A percentile compares a stretch with the other conserved stretches of the same genome.
These are phyloP conservation scores for Rhagologus leucostigma DNA, from an alignment of 2,113 vertebrate genomes.

Conservation along the genomic window DNA sequence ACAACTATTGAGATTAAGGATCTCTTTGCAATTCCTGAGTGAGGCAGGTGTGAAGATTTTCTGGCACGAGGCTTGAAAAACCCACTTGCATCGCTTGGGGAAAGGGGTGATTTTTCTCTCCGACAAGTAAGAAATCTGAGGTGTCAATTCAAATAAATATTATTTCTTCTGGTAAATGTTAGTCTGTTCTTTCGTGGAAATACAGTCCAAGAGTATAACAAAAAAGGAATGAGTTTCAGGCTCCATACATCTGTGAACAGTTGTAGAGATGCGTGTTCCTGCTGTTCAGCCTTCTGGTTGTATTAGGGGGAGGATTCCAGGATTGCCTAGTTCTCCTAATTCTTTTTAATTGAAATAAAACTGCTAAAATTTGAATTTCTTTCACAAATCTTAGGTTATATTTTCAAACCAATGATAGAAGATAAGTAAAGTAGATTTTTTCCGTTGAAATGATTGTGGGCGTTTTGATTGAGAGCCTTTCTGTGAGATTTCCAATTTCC, in stretches of 20 bases:
- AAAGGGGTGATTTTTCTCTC: background rate
- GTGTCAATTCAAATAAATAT: background rate
- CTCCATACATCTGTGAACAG: background rate
- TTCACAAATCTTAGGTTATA: background rate
- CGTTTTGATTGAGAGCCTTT: background rate
- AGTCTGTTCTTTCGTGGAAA: background rate
- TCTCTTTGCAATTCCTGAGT: background rate
- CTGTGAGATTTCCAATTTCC: background rate
- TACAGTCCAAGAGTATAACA: background rate
- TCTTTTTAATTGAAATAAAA: background rate
- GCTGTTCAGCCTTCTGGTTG: background rate
- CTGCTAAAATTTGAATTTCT: background rate
- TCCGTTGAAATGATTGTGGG: accelerated
- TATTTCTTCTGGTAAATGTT: background rate
- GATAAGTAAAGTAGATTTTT: background rate
- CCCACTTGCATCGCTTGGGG: background rate
- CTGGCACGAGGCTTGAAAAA: background rate
- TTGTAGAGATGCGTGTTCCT: background rate
- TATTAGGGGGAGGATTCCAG: background rate
- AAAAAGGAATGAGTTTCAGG: background rate
- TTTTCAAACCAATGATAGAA: background rate
- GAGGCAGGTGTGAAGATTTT: background rate
- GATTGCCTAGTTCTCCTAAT: background rate
- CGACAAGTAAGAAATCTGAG: background rate
- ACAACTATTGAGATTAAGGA: background rate